Conservation (phyloP, 2,888 invertebrate species). For the Mantis religiosa region DNA sequence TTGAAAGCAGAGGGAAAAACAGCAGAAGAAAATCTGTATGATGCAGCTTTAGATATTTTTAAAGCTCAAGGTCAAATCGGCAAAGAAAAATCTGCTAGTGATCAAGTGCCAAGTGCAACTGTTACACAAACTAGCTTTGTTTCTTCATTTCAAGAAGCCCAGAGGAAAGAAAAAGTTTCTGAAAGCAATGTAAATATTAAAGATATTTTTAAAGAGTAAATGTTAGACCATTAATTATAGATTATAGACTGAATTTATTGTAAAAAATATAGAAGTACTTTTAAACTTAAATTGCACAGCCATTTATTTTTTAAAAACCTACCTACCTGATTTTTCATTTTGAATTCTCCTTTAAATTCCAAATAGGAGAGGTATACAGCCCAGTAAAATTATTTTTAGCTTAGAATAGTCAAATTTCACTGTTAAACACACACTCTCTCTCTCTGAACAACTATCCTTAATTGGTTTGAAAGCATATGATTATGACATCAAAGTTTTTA, state of each 20-base stretch:
- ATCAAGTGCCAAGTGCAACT: background rate
- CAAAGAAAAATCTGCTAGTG: background rate
- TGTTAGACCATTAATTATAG: background rate
- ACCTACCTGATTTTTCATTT: no score
- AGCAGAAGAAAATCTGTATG: slow-evolving; percentile 51
- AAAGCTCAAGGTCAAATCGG: slow-evolving; percentile 39
- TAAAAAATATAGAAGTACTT: background rate
- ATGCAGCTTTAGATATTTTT: slow-evolving; percentile 47
- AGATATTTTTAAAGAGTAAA: slow-evolving; percentile 42
- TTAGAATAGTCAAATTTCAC: no score
- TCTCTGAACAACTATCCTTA: no score
- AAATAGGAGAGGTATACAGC: no score
- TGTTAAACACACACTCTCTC: no score
- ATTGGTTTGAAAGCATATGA: no score
- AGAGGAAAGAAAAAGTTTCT: slow-evolving; percentile 21
- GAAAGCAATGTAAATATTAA: slow-evolving; percentile 36
- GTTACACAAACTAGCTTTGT: slow-evolving; percentile 34
- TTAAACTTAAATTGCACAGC: no score
- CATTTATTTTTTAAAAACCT: no score
- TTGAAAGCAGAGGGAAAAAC: slow-evolving; percentile 53
- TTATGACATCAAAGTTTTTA: no score
- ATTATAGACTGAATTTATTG: background rate
- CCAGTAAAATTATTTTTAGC: no score
- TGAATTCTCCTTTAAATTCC: no score
- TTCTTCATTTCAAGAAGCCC: slow-evolving; percentile 39